These are phyloP conservation scores for Drosophila diplacantha DNA, from an alignment of 2,888 invertebrate genomes.

Conservation along the genomic window DNA sequence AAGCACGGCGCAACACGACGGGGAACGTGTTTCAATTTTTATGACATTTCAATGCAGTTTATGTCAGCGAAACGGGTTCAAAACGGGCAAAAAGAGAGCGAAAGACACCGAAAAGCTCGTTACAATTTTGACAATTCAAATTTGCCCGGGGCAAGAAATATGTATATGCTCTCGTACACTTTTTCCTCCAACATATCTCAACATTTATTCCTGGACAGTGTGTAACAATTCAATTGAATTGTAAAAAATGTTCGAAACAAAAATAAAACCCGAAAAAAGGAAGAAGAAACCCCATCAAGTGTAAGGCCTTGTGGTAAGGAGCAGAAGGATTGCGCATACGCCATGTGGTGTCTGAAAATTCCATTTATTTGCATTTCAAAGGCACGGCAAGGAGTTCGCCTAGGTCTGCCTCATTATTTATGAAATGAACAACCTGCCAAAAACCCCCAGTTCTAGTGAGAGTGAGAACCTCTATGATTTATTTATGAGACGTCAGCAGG, in stretches of 20 bases:
- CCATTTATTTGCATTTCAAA: slow-evolving; percentile 62
- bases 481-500: slow-evolving; percentile 50
- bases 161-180: slow-evolving; percentile 6
- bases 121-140: slow-evolving; percentile 66
- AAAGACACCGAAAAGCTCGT: slow-evolving; percentile 45
- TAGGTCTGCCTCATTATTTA: slow-evolving; percentile 55
- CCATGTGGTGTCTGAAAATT: slow-evolving; percentile 35
- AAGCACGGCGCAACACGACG: slow-evolving; percentile 35
- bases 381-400: slow-evolving; percentile 10
- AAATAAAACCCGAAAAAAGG: not conserved
- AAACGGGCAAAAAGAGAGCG: slow-evolving; percentile 40
- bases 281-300: not conserved
- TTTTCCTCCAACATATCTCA: slow-evolving; percentile 23
- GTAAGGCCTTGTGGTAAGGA: slow-evolving; percentile 10
- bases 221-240: slow-evolving; percentile 58
- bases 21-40: slow-evolving; percentile 69
- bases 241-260: slow-evolving; percentile 26
- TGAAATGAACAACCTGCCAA: slow-evolving; percentile 42
- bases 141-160: slow-evolving; percentile 34
- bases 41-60: slow-evolving; percentile 73
- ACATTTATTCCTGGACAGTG: slow-evolving; percentile 49
- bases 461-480: slow-evolving; percentile 44
- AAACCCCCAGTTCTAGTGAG: slow-evolving; percentile 1
- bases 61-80: slow-evolving; percentile 64
- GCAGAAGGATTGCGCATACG: slow-evolving; percentile 42